Percentiles rank a stretch among this genome's conserved stretches.
These are phyloP conservation scores for Drosophila takahashii DNA, from an alignment of 1,140 invertebrate genomes.

Conservation along the genomic window DNA sequence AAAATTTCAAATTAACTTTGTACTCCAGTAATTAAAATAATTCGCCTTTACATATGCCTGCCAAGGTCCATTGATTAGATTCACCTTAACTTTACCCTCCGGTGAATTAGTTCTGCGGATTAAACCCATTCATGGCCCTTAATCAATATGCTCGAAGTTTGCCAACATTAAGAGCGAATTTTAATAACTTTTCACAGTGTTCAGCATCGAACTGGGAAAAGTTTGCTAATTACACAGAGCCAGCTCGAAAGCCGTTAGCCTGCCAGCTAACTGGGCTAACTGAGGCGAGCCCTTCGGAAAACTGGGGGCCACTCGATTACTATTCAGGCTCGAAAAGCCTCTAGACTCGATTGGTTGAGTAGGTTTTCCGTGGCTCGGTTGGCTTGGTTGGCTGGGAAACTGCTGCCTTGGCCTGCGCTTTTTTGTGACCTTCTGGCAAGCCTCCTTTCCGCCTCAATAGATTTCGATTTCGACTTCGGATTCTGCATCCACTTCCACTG, in stretches of 20 bases:
- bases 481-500: conserved; percentile 11
- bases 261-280: conserved; percentile 28
- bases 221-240: conserved; percentile 60
- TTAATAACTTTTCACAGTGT: conserved; percentile 45
- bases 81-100: background rate
- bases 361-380: background rate
- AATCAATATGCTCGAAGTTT: conserved; percentile 46
- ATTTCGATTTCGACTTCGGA: conserved; percentile 22
- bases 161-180: conserved; percentile 38
- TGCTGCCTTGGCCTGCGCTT: conserved; percentile 46
- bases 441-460: conserved; percentile 35
- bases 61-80: conserved; percentile 9
- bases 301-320: conserved; percentile 28
- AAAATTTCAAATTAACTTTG: too few relatives aligned
- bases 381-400: background rate
- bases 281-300: conserved; percentile 5
- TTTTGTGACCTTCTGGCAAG: conserved; percentile 37
- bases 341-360: background rate
- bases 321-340: conserved; percentile 32
- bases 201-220: conserved; percentile 40
- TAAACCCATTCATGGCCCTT: conserved; percentile 21
- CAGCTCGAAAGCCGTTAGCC: conserved; percentile 2
- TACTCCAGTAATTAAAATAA: background rate
- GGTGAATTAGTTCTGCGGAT: conserved; percentile 13
- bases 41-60: background rate